phyloP scores from a whole-genome alignment of 2,797 vertebrate species.

The Alca torda region DNA sequence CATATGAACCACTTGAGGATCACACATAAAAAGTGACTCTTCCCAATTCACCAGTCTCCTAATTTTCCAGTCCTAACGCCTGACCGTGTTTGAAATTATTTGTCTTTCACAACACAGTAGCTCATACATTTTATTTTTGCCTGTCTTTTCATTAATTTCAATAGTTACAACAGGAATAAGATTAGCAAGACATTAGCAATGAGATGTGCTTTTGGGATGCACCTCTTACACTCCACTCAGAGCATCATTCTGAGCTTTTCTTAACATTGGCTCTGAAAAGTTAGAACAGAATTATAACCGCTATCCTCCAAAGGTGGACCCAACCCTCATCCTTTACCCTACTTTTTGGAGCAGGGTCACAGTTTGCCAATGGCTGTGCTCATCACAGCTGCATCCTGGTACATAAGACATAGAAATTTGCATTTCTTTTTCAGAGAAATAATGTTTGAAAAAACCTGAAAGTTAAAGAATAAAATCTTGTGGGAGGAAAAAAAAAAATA shows the following conservation, averaged over 20 bases:
- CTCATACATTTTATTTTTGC: background rate
- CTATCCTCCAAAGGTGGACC: background rate
- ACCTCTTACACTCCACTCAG: background rate
- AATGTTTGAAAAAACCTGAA: background rate
- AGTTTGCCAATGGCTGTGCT: background rate
- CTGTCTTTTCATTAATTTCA: background rate
- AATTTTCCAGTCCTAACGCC: background rate
- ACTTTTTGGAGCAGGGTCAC: background rate
- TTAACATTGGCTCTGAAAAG: background rate
- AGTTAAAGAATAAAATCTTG: background rate
- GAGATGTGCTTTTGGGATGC: background rate
- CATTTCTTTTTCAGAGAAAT: background rate
- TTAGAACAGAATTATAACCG: background rate
- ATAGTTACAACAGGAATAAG: background rate
- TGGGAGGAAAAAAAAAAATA: background rate
- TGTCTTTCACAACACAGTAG: background rate
- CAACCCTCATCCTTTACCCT: background rate
- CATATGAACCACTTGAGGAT: background rate
- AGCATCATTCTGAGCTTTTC: background rate
- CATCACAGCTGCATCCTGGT: background rate
- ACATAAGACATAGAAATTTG: background rate
- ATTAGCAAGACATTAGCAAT: background rate
- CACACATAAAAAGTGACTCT: background rate
- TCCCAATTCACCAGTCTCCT: background rate
- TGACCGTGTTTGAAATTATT: background rate